These are phyloP conservation scores for Phyllotis vaccarum DNA, from an alignment of 2,797 vertebrate species.

Conservation along the genomic window DNA sequence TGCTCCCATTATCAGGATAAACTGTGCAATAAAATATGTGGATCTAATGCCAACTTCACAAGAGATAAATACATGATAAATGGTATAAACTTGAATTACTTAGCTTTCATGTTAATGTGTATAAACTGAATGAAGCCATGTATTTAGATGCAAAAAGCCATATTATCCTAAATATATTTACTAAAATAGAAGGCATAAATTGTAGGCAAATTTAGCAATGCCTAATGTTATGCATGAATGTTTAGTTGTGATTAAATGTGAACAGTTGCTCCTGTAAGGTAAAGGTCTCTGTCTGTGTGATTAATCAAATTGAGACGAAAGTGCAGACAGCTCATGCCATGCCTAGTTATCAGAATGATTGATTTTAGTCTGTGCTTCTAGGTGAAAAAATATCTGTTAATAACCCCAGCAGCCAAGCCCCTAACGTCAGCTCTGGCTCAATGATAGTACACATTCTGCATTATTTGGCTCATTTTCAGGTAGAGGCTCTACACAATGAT, in stretches of 20 bases:
- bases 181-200: constrained; percentile 86
- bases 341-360: constrained; percentile 91
- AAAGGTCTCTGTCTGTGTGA: constrained; percentile 90
- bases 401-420: constrained; percentile 88
- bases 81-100: constrained; percentile 80
- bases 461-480: constrained; percentile 88
- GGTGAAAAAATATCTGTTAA: constrained; percentile 91
- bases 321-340: constrained; percentile 89
- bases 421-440: constrained; percentile 88
- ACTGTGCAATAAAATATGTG: constrained; percentile 76
- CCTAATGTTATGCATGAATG: constrained; percentile 86
- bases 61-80: constrained; percentile 83
- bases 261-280: constrained; percentile 91
- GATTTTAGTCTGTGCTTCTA: constrained; percentile 88
- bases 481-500: constrained; percentile 77
- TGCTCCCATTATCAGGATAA: constrained; percentile 84
- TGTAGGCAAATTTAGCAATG: constrained; percentile 88
- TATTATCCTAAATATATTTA: constrained; percentile 87
- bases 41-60: constrained; percentile 84
- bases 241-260: constrained; percentile 91
- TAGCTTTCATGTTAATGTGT: constrained; percentile 86
- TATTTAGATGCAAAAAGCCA: constrained; percentile 81
- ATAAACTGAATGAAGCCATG: constrained; percentile 83
- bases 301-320: constrained; percentile 92
- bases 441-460: constrained; percentile 86